Base-by-base conservation (phyloP, 2,888 invertebrate genomes). In the Macrosoma leucophasiata region DNA sequence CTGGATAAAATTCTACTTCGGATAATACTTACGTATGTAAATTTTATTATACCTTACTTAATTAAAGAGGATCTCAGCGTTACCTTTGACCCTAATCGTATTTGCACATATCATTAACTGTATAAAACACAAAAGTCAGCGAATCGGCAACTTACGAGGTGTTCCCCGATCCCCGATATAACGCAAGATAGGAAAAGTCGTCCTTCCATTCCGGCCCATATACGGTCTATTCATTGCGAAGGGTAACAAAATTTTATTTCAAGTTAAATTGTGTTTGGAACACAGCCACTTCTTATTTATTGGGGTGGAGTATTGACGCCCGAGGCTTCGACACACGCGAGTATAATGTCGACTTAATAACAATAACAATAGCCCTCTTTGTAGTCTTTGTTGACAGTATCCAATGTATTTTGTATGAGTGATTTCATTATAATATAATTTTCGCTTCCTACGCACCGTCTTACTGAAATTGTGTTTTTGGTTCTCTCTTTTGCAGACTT, bases 171-270 rank as follows among this genome's bases (percentile, higher is more conserved):
- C 51, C 59, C 64, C 67, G 71, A 59, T 30, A 36, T 63, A 60
- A 56, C 49, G 55, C 48, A 45, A 69, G 76, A 76, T 75, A 74
- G 63, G 63, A 58, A 53, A 43, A 35, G 29, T 43, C 50, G 50
- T 57, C 68, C 62, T 60, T 62, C 67, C 58, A 58, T 72, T 74
- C 69, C 69, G 61, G 61, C 48, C 63, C 75, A 71, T 79, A 74
- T 75, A 74, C 68, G 56, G 52, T 60, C 63, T 61, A 71, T 74
- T 71, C 70, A 66, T 62, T 60, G 68, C 53, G 66, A 58, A 60
- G 74, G 78, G 72, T 70, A 72, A 62, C 71, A 69, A 74, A 77
- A 78, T 78, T 79, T 79, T 79, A 79, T 81, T 81, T 75, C 69
- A 71, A 78, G 70, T 81, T 76, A 79, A 81, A 82, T 81, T 76